Conservation (phyloP, 2,797 vertebrate species). For the Anas flavirostris region DNA sequence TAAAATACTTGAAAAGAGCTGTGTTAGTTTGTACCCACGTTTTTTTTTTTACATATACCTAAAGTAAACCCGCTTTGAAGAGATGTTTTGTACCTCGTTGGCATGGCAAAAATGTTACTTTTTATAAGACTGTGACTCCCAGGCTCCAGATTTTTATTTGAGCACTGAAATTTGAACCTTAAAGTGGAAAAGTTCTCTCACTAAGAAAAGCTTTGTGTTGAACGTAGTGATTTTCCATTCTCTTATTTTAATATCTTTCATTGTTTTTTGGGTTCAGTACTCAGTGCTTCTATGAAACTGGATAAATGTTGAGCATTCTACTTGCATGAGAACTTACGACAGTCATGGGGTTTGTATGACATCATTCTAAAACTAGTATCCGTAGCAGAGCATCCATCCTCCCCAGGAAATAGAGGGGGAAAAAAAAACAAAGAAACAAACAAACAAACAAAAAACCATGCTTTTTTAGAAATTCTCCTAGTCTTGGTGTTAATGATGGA, state of each 20-base stretch:
- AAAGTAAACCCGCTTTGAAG: neutral
- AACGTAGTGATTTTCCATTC: neutral
- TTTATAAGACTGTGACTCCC: neutral
- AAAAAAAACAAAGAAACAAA: no score
- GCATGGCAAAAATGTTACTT: neutral
- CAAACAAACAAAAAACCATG: no score
- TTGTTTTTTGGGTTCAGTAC: neutral
- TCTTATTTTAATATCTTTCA: neutral
- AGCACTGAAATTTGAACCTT: neutral
- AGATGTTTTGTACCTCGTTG: neutral
- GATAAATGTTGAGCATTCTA: neutral
- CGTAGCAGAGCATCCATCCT: neutral
- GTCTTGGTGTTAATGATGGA: neutral
- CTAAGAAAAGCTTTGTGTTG: no score
- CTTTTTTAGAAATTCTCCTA: neutral
- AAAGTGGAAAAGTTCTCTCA: no score
- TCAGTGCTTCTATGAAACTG: neutral
- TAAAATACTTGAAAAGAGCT: neutral
- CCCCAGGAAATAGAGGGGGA: no score
- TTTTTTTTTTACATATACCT: neutral
- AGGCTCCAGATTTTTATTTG: neutral
- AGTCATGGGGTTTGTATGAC: neutral
- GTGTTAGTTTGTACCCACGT: accelerated
- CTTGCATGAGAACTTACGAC: neutral
- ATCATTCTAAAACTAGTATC: neutral